Base-by-base conservation (phyloP, 2,113 vertebrate species). In the Prochilodus magdalenae region DNA sequence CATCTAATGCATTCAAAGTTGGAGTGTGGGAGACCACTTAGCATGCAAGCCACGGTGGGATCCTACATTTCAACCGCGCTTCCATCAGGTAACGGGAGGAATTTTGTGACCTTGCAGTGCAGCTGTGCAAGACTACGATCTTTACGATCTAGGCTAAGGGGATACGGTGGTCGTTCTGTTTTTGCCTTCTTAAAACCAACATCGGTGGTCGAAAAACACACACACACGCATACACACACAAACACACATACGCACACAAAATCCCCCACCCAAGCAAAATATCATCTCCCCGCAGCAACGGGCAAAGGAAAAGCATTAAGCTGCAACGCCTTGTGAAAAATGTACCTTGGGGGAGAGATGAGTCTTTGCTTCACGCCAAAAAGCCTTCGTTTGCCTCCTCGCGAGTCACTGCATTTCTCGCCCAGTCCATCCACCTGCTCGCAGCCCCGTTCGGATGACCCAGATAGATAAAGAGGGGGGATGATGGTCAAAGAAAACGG, bases 71-170 rank as follows among this genome's bases (percentile, higher is more conserved):
- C 65, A 44, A 24, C 12, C 15, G 47, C 15, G 69, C 29, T 72
- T 78, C 77, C 73, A 13, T 75, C 75, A 22, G 82, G 75, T 84
- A 67, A 75, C 73, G 44, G 49, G 62, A 13, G 49, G 57, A 13
- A 66, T 76, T 87, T 51, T 88, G 85, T 93, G 92, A 94, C 93
- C 93, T 94, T 94, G 93, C 89, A 87, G 91, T 91, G 27, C 86
- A 30, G 51, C 27, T 62, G 36, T 83, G 74, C 29, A 6, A 88
- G 87, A 53, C 84, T 88, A 85, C 85, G 82, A 57, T 86, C 84
- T 82, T 57, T n/a, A n/a, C n/a, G n/a, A n/a, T 59, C 33, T 49
- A 55, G 53, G 53, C 53, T 55, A 26, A 36, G 75, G 79, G 82
- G 67, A 15, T 65, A 78, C 73, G 12, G 80, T 73, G 16, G 16